phyloP scores from a whole-genome alignment of 2,113 vertebrate species.

The Atherinomorus stipes region DNA sequence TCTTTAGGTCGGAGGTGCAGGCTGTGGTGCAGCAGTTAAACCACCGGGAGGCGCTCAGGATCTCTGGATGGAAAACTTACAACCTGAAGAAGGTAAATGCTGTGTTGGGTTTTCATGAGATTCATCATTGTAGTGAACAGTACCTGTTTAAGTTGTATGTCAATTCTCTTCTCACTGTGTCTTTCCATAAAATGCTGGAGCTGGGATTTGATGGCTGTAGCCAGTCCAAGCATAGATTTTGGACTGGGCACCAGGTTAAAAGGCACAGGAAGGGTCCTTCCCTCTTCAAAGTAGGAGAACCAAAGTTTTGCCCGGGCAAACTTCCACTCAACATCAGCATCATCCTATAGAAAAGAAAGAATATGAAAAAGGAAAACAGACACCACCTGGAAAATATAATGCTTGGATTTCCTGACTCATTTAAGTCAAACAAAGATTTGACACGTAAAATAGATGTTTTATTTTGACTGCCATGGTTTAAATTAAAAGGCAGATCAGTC shows the following conservation, averaged over 20 bases:
- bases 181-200: slow-evolving; percentile 79
- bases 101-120: background rate
- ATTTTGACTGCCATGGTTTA: no score
- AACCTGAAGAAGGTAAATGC: background rate
- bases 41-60: slow-evolving; percentile 60
- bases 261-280: slow-evolving; percentile 96
- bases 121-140: background rate
- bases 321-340: slow-evolving; percentile 99
- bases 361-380: background rate
- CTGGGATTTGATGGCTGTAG: slow-evolving; percentile 83
- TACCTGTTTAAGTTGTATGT: slow-evolving; percentile 93
- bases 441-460: no score
- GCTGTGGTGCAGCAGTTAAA: slow-evolving; percentile 31
- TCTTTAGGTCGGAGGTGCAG: background rate
- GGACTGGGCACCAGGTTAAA: slow-evolving; percentile 98
- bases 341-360: slow-evolving; percentile 82
- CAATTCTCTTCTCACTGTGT: slow-evolving; percentile 77
- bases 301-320: slow-evolving; percentile 98
- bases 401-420: no score
- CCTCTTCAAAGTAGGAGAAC: slow-evolving; percentile 99
- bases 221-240: slow-evolving; percentile 89
- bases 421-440: no score
- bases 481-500: no score
- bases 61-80: background rate
- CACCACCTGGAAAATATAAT: no score